phyloP scores from a whole-genome alignment of 2,888 invertebrate genomes.

The Papilio protenor region DNA sequence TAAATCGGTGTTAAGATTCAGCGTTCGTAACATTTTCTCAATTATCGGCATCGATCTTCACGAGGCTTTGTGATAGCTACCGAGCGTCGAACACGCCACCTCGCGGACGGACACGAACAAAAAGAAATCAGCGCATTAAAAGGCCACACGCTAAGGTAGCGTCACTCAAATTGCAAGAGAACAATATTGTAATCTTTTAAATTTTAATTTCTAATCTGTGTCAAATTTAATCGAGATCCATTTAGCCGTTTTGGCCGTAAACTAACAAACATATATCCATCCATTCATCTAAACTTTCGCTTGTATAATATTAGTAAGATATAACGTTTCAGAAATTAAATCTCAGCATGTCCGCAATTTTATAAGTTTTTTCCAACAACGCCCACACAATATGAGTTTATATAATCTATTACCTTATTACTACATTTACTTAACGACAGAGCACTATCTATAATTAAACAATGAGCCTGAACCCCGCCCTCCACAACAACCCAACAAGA shows the following conservation, averaged over 20 bases:
- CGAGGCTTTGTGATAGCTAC: slow-evolving; percentile 75
- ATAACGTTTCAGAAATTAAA: no score
- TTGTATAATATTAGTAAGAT: no score
- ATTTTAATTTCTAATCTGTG: background rate
- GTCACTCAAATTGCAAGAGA: slow-evolving; percentile 27
- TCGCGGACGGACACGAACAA: slow-evolving; percentile 26
- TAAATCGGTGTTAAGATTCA: slow-evolving; percentile 82
- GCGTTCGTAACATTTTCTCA: slow-evolving; percentile 76
- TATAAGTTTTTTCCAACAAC: background rate
- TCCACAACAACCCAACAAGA: slow-evolving; percentile 71
- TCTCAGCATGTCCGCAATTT: no score
- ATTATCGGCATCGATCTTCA: slow-evolving; percentile 77
- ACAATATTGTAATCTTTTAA: background rate
- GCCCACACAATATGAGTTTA: background rate
- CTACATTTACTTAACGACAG: slow-evolving; percentile 48
- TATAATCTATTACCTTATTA: slow-evolving; percentile 7
- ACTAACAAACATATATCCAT: no score
- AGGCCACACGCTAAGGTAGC: slow-evolving; percentile 36
- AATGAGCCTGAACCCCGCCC: slow-evolving; percentile 70
- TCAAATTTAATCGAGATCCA: no score
- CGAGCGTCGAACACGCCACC: slow-evolving; percentile 54
- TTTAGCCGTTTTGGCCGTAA: no score
- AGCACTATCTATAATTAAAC: slow-evolving; percentile 69
- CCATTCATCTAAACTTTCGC: background rate
- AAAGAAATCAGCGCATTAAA: slow-evolving; percentile 28